A percentile compares a stretch with the other conserved stretches of the same genome.
Conservation (phyloP, 2,113 vertebrate genomes). For the Macroglossus sobrinus region DNA sequence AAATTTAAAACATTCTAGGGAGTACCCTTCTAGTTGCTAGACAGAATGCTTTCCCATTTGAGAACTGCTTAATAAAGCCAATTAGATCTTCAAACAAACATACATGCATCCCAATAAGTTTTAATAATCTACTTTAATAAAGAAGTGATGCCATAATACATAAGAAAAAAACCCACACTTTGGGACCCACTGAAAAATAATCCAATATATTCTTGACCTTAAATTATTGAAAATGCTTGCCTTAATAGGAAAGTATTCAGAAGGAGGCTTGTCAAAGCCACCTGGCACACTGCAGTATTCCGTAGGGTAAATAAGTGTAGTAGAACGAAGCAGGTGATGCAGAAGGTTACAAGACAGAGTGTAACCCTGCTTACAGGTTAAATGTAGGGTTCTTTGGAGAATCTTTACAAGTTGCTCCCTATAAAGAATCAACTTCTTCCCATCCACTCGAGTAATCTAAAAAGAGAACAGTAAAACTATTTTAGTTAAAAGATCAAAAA, state of each 20-base stretch:
- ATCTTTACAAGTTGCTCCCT: conserved; percentile 93
- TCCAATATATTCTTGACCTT: conserved; percentile 74
- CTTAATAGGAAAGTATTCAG: conserved; percentile 97
- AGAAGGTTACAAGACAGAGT: conserved; percentile 96
- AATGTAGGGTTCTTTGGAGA: conserved; percentile 91
- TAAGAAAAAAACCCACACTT: background rate
- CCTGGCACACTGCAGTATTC: conserved; percentile 99
- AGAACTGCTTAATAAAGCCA: background rate
- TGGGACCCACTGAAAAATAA: conserved; percentile 41
- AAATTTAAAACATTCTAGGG: conserved; percentile 45
- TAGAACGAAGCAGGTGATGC: conserved; percentile 95
- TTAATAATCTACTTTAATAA: conserved; percentile 43
- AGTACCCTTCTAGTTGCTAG: background rate
- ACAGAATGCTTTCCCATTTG: background rate
- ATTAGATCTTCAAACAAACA: background rate
- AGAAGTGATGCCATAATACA: background rate
- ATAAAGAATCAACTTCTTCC: conserved; percentile 94
- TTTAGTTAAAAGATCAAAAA: background rate
- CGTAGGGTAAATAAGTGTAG: conserved; percentile 95
- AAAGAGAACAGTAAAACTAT: background rate
- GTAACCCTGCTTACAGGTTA: conserved; percentile 98
- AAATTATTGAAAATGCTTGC: conserved; percentile 85
- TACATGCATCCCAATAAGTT: conserved; percentile 59
- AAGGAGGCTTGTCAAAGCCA: conserved; percentile 91
- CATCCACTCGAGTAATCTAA: conserved; percentile 97